These are phyloP conservation scores for Synergus umbraculus DNA, from an alignment of 2,888 invertebrate species.

Conservation along the genomic window DNA sequence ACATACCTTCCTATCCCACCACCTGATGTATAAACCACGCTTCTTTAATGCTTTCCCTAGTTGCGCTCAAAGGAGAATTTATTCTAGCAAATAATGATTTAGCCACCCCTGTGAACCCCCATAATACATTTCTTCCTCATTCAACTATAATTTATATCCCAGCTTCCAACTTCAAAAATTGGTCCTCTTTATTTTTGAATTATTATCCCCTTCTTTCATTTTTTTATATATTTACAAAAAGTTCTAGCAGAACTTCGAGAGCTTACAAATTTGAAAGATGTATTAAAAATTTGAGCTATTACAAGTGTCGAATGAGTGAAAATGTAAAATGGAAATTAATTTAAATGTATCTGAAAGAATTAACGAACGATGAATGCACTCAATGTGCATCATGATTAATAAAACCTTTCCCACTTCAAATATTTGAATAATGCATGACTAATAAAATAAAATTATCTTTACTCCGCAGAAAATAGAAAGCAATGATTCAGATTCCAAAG, in stretches of 20 bases:
- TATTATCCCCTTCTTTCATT: neutral
- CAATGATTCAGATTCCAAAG: constrained; percentile 16
- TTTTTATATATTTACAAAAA: neutral
- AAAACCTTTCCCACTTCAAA: constrained; percentile 15
- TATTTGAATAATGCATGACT: constrained; percentile 24
- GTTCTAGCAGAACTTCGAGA: no score
- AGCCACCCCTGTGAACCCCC: constrained; percentile 24
- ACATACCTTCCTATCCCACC: constrained; percentile 56
- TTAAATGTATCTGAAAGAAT: neutral
- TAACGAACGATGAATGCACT: neutral
- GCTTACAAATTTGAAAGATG: no score
- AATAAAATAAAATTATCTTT: constrained; percentile 10
- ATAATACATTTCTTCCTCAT: constrained; percentile 6
- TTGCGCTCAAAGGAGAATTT: constrained; percentile 21
- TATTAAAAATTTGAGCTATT: no score
- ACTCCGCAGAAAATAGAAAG: constrained; percentile 37
- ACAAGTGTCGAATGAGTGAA: neutral
- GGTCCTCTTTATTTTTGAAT: neutral
- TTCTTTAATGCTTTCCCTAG: constrained; percentile 35
- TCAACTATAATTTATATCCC: constrained; percentile 2
- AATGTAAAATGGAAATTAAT: neutral
- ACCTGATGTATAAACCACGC: constrained; percentile 44
- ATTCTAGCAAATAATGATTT: constrained; percentile 34
- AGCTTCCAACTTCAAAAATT: neutral
- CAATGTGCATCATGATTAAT: neutral